Conservation (phyloP, 2,113 vertebrate genomes). For the Mormoops blainvillei region DNA sequence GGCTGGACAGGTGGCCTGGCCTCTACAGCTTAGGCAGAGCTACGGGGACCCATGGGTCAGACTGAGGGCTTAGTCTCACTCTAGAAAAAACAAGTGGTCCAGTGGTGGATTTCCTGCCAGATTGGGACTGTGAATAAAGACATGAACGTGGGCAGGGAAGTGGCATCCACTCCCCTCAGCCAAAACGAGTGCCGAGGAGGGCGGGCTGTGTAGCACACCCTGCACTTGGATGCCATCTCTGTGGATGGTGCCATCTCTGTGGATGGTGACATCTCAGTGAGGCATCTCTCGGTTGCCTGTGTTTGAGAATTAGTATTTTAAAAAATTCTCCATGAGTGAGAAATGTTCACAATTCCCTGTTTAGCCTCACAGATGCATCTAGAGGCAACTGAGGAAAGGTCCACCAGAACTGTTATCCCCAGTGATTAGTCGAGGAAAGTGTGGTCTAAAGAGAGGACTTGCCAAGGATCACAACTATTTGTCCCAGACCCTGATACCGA, state of each 20-base stretch:
- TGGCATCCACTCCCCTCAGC: slow-evolving; percentile 77
- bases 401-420: not conserved
- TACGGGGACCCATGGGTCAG: slow-evolving; percentile 42
- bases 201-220: not conserved
- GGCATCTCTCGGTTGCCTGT: fast-evolving
- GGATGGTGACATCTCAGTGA: not conserved
- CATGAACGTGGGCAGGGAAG: slow-evolving; percentile 79
- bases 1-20: not conserved
- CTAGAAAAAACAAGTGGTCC: slow-evolving; percentile 81
- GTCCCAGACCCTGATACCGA: not conserved
- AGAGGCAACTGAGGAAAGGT: not conserved
- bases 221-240: not conserved
- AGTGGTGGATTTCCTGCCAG: slow-evolving; percentile 76
- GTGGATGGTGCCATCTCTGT: not conserved
- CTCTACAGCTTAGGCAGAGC: not conserved
- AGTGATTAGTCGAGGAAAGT: not conserved
- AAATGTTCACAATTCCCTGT: not conserved
- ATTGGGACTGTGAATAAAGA: slow-evolving; percentile 79
- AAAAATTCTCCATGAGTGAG: not conserved
- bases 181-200: slow-evolving; percentile 80
- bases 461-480: not conserved
- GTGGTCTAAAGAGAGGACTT: not conserved
- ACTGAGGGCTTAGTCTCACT: slow-evolving; percentile 82
- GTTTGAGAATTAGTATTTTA: not conserved
- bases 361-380: not conserved